Base-by-base conservation (phyloP, 2,113 vertebrate genomes). In the Spermophilus dauricus region DNA sequence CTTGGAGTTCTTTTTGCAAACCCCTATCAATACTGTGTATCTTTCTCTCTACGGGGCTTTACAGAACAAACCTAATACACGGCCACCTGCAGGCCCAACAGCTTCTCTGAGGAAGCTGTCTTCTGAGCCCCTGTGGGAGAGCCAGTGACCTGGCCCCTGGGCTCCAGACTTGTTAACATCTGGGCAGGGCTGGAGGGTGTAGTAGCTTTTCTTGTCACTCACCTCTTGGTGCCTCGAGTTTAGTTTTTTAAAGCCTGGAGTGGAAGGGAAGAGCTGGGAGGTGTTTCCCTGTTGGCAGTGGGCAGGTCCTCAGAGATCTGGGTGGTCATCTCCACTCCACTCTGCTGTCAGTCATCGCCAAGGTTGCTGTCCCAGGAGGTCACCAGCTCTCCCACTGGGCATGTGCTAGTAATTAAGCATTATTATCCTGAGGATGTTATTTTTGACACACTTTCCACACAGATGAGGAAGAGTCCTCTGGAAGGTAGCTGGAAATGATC, bases 141-240 rank as follows among this genome's bases (percentile, higher is more conserved):
- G 24, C 58, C 24, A 61, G 58, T 26, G 7, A 70, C 69, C 32
- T 42, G 18, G 9, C 37, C 87, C 76, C 76, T 82, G 53, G 65
- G 32, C 37, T 30, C 53, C 45, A 88, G 34, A 22, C 69, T 39
- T 12, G 26, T n/a, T 34, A 61, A 22, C 48, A 22, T 48, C 26
- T 34, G 3, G 0, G 0, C 2, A 61, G 34, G 16, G 34, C 42
- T 51, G 26, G 26, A 48, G 37, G 20, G 45, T 24, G 4, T 30
- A 20, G 10, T 2, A 32, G 34, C 87, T 30, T 12, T 45, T 65
- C 26, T 48, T 45, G 34, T 75, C 28, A 16, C 22, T 53, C 42
- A 28, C 24, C 70, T 37, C 48, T 48, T 45, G 34, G 58, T 30
- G 2, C 48, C 51, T 76, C 18, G 34, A 75, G 58, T 48, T 77